phyloP scores from a whole-genome alignment of 92 coral and sea anemone species.

The Actinernus sp. region DNA sequence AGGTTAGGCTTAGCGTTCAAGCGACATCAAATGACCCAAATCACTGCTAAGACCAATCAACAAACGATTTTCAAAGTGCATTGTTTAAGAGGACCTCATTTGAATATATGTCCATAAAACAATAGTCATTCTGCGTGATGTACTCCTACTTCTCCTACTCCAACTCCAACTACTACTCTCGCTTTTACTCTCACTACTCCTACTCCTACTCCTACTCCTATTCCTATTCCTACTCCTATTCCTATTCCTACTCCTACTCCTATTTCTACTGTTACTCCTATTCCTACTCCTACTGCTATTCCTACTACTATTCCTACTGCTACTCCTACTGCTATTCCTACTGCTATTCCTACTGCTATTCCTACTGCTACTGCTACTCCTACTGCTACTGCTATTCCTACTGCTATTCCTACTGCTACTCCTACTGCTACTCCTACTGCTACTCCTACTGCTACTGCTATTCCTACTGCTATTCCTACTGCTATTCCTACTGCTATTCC shows the following conservation, averaged over 20 bases:
- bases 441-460: neutral
- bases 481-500: neutral
- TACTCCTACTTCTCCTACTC: too few species aligned
- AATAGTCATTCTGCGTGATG: too few species aligned
- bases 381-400: neutral
- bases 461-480: neutral
- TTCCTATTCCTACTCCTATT: too few species aligned
- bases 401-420: neutral
- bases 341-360: neutral
- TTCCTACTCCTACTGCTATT: neutral
- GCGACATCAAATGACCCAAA: too few species aligned
- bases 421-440: neutral
- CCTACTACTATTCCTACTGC: neutral
- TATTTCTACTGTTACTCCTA: neutral
- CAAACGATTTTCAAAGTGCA: too few species aligned
- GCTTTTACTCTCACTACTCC: neutral
- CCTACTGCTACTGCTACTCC: neutral
- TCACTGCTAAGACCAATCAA: too few species aligned
- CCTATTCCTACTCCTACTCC: neutral
- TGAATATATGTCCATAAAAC: too few species aligned
- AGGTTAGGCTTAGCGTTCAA: too few species aligned
- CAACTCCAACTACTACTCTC: constrained; percentile 1
- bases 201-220: neutral
- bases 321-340: neutral
- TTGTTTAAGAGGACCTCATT: too few species aligned